Evolutionary conservation across 2,113 vertebrate genomes (phyloP).

Genomic region (Pungitius pungitius): DNA sequence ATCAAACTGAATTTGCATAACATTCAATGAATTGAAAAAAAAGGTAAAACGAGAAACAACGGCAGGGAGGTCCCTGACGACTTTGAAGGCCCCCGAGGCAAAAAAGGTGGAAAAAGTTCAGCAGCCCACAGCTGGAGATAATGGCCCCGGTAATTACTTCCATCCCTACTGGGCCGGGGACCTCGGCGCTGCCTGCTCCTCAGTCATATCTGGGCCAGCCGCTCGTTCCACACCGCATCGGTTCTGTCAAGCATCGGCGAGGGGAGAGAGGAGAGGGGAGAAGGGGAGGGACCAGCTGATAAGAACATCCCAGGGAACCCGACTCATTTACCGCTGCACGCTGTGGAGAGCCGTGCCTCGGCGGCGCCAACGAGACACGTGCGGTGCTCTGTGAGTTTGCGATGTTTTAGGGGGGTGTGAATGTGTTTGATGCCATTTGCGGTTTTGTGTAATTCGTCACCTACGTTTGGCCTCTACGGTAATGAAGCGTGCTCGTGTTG

Average conservation of each 20-base stretch:
- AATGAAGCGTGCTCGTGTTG: background rate
- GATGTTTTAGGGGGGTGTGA: background rate
- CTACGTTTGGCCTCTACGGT: background rate
- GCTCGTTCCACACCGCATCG: conserved; percentile 62
- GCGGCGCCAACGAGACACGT: conserved; percentile 55
- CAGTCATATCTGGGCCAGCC: conserved; percentile 72
- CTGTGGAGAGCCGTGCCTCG: conserved; percentile 46
- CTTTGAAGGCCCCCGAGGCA: conserved; percentile 38
- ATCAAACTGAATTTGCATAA: conserved; percentile 36
- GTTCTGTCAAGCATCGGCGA: conserved; percentile 64
- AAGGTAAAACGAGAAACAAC: conserved; percentile 44
- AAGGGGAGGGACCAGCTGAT: conserved; percentile 71
- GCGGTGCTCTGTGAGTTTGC: conserved; percentile 9
- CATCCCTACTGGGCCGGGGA: conserved; percentile 68
- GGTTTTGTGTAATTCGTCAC: conserved; percentile 21
- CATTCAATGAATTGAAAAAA: conserved; percentile 52
- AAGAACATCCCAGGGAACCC: conserved; percentile 64
- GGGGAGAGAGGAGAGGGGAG: conserved; percentile 56
- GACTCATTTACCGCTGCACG: conserved; percentile 61
- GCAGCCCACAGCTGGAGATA: conserved; percentile 72
- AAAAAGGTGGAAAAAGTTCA: conserved; percentile 40
- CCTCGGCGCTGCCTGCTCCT: conserved; percentile 65
- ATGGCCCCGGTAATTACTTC: conserved; percentile 75
- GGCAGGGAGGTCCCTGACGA: conserved; percentile 54
- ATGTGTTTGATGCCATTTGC: conserved; percentile 26